Conservation (phyloP, 2,797 vertebrate species). For the Hoplostethus atlanticus region DNA sequence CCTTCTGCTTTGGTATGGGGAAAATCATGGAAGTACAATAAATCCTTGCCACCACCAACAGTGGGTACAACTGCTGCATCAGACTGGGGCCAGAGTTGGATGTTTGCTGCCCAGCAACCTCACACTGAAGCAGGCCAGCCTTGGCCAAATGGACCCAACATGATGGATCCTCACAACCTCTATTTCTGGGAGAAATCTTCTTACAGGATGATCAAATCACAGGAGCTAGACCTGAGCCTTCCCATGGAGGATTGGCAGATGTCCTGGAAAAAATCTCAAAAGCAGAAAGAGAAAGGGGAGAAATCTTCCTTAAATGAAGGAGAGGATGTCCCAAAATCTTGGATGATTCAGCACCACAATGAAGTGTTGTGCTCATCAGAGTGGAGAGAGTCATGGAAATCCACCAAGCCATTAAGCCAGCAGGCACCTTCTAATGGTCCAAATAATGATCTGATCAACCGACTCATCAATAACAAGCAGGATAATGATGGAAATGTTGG, state of each 20-base stretch:
- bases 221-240: constrained; percentile 37
- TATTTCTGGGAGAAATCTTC: constrained; percentile 58
- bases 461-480: constrained; percentile 1
- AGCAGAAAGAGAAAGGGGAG: constrained; percentile 16
- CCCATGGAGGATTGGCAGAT: constrained; percentile 60
- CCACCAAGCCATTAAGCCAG: constrained; percentile 59
- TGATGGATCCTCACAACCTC: constrained; percentile 22
- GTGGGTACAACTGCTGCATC: constrained; percentile 20
- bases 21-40: constrained; percentile 76
- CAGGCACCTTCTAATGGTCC: not conserved
- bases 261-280: constrained; percentile 68
- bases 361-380: constrained; percentile 56
- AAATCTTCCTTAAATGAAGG: not conserved
- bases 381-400: constrained; percentile 72
- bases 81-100: constrained; percentile 76
- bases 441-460: constrained; percentile 5
- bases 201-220: constrained; percentile 31
- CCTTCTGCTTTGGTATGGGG: constrained; percentile 70
- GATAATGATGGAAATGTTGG: constrained; percentile 34
- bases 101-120: constrained; percentile 70
- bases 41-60: constrained; percentile 48
- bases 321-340: constrained; percentile 3
- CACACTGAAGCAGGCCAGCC: constrained; percentile 50
- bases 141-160: constrained; percentile 58
- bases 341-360: constrained; percentile 47